A percentile compares a stretch with the other conserved stretches of the same genome.
phyloP scores from a whole-genome alignment of 2,113 vertebrate genomes.

The Blennius ocellaris region DNA sequence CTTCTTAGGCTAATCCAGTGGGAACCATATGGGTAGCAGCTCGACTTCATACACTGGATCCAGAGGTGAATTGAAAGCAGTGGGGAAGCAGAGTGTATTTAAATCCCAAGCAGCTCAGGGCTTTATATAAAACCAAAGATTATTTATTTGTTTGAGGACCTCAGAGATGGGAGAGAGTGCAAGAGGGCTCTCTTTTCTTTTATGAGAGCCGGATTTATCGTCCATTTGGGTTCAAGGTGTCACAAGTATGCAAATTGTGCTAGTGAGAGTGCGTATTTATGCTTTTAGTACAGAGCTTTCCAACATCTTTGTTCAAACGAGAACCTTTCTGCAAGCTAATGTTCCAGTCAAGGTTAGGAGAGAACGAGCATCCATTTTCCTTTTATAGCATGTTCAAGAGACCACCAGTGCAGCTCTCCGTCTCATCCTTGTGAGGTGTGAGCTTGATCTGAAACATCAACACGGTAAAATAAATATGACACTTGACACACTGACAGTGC shows the following conservation, averaged over 20 bases:
- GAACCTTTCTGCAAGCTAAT: conserved; percentile 9
- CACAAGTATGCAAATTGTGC: conserved; percentile 19
- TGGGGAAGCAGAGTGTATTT: conserved; percentile 62
- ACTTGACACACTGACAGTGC: conserved; percentile 10
- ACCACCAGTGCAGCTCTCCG: conserved; percentile 27
- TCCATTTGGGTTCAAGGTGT: conserved; percentile 57
- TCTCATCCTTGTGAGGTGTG: neutral
- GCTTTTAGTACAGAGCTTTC: neutral
- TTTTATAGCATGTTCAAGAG: conserved; percentile 16
- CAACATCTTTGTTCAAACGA: neutral
- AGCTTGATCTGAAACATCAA: conserved; percentile 13
- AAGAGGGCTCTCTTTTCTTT: conserved; percentile 49
- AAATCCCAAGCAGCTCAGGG: conserved; percentile 54
- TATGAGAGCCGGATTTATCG: conserved; percentile 56
- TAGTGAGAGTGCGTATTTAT: neutral
- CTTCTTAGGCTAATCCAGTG: conserved; percentile 72
- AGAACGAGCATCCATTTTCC: conserved; percentile 10
- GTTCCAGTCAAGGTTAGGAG: conserved; percentile 32
- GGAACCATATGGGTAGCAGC: conserved; percentile 79
- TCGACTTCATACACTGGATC: conserved; percentile 49
- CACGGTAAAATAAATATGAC: conserved; percentile 16
- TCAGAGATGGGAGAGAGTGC: conserved; percentile 39
- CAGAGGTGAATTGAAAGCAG: conserved; percentile 65
- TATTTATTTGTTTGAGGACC: conserved; percentile 76
- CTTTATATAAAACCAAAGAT: conserved; percentile 65